Evolutionary conservation across 2,888 invertebrate genomes (phyloP).

Genomic region (Ormyrus pomaceus): DNA sequence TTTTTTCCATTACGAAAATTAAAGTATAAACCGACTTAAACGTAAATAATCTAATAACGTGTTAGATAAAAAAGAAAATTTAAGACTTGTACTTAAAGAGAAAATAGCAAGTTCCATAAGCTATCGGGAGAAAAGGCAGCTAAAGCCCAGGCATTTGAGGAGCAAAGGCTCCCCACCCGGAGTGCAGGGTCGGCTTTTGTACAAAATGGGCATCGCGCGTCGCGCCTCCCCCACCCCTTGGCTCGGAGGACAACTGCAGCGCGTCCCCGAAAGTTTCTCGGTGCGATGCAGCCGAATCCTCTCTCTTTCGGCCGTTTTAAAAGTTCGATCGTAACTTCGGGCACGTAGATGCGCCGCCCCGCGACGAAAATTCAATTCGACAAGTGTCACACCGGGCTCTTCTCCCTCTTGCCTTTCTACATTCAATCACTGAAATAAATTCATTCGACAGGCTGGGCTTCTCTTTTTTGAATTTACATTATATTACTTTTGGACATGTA

Average conservation of each 20-base stretch:
- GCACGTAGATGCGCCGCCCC: not conserved
- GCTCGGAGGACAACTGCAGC: not conserved
- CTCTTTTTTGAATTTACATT: constrained; percentile 33
- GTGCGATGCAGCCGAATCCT: constrained; percentile 6
- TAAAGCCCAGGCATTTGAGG: no score
- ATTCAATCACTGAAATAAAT: constrained; percentile 4
- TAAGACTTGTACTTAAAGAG: no score
- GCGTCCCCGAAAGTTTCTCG: constrained; percentile 34
- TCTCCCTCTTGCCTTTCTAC: not conserved
- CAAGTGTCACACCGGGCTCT: constrained; percentile 14
- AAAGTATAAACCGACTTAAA: no score
- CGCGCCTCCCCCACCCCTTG: not conserved
- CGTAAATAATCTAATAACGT: no score
- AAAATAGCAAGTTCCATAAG: no score
- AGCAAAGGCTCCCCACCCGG: not conserved
- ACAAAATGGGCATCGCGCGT: constrained; percentile 29
- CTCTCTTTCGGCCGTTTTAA: constrained; percentile 7
- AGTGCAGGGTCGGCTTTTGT: constrained; percentile 1
- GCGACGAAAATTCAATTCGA: constrained; percentile 44
- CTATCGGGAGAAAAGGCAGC: no score
- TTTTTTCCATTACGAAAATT: no score
- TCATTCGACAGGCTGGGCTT: constrained; percentile 27
- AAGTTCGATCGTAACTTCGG: constrained; percentile 25
- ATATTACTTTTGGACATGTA: constrained; percentile 44
- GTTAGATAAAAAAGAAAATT: not conserved